Evolutionary conservation across 2,113 vertebrate genomes (phyloP).

Genomic region (Equus przewalskii): DNA sequence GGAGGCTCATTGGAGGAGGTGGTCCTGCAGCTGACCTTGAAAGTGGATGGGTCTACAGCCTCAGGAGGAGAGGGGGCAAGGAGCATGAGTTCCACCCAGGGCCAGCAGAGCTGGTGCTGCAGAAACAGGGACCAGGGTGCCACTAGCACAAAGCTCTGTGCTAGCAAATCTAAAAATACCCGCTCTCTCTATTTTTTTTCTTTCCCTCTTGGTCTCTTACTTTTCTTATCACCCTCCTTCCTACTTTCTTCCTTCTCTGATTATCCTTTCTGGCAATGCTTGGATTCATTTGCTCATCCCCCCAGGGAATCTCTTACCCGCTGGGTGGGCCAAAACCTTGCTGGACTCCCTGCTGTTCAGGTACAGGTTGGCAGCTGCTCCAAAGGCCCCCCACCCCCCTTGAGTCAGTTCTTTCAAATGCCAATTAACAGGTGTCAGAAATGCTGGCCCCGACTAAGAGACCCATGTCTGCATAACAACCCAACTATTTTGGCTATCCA

Average conservation of each 20-base stretch:
- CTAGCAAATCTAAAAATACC: constrained; percentile 81
- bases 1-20: neutral
- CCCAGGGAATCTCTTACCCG: neutral
- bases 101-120: neutral
- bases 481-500: constrained; percentile 87
- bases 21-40: neutral
- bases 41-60: neutral
- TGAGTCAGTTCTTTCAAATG: constrained; percentile 87
- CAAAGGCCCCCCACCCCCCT: constrained; percentile 29
- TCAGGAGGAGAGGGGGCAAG: no score
- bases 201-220: constrained; percentile 51
- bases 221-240: constrained; percentile 60
- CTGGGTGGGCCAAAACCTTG: neutral
- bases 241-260: constrained; percentile 63
- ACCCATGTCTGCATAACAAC: constrained; percentile 86
- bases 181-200: constrained; percentile 3
- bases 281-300: neutral
- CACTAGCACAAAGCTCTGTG: constrained; percentile 28
- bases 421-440: constrained; percentile 91
- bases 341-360: constrained; percentile 52
- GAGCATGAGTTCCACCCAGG: neutral
- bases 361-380: constrained; percentile 71
- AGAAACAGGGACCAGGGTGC: neutral
- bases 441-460: constrained; percentile 83
- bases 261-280: constrained; percentile 22